Evolutionary conservation across 2,113 vertebrate genomes (phyloP).

Genomic region (Leuciscus idus): DNA sequence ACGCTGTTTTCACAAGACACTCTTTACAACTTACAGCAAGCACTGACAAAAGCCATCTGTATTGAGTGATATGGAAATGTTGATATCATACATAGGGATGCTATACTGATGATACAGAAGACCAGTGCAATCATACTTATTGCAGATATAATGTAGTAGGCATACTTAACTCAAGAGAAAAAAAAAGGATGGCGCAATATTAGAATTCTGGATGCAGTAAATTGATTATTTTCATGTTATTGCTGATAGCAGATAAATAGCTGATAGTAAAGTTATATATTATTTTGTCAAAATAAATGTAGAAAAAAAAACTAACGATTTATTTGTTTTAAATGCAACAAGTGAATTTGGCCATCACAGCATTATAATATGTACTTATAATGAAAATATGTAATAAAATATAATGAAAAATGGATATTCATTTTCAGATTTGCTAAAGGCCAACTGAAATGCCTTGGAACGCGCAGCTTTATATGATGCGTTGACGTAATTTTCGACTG

Average conservation of each 20-base stretch:
- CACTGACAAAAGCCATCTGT: not conserved
- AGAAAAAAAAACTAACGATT: no score
- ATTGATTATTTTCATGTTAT: not conserved
- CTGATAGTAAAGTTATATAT: not conserved
- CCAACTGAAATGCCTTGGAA: no score
- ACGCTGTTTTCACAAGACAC: slow-evolving; percentile 15
- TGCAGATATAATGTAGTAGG: not conserved
- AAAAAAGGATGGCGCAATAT: not conserved
- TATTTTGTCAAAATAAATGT: no score
- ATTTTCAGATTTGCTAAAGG: not conserved
- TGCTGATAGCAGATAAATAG: not conserved
- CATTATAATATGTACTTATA: not conserved
- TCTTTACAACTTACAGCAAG: slow-evolving; percentile 4
- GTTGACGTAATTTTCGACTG: no score
- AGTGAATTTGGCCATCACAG: not conserved
- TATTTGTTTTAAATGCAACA: no score
- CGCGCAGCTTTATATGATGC: no score
- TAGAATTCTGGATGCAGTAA: not conserved
- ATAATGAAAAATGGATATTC: not conserved
- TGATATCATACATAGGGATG: not conserved
- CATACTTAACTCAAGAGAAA: not conserved
- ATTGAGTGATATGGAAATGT: slow-evolving; percentile 7
- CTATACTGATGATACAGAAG: not conserved
- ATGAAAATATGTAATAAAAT: not conserved
- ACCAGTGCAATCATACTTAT: not conserved